phyloP scores from a whole-genome alignment of 1,140 invertebrate species.

The Pseudomyrmex pallidus region DNA sequence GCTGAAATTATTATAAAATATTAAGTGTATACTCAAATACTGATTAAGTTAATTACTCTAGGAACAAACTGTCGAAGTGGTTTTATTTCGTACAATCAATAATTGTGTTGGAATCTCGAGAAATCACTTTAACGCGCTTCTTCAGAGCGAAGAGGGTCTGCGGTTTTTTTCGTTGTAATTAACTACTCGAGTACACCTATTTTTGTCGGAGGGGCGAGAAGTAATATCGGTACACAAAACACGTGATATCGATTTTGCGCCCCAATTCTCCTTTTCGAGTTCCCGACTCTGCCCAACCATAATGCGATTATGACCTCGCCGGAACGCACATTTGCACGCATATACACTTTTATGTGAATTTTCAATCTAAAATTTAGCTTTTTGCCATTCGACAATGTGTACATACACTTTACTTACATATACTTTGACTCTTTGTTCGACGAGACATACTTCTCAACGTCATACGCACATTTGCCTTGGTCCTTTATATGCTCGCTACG shows the following conservation, averaged over 20 bases:
- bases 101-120: not conserved
- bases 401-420: no score
- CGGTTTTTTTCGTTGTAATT: slow-evolving; percentile 16
- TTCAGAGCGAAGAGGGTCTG: not conserved
- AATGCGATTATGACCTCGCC: slow-evolving; percentile 23
- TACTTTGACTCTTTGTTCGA: slow-evolving; percentile 36
- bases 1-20: no score
- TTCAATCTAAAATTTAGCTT: slow-evolving; percentile 25
- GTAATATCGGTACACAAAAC: slow-evolving; percentile 38
- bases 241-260: slow-evolving; percentile 47
- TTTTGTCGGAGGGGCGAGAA: slow-evolving; percentile 29
- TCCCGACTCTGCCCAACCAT: not conserved
- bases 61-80: not conserved
- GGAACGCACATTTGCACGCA: not conserved
- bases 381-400: no score
- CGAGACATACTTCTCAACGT: slow-evolving; percentile 32
- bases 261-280: slow-evolving; percentile 14
- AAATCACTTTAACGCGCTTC: not conserved
- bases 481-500: not conserved
- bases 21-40: no score
- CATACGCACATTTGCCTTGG: slow-evolving; percentile 3
- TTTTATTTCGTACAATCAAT: not conserved
- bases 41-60: no score
- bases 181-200: slow-evolving; percentile 25
- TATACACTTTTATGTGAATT: not conserved